A percentile compares a stretch with the other conserved stretches of the same genome.
These are phyloP conservation scores for Formica aserva DNA, from an alignment of 2,888 invertebrate genomes.

Conservation along the genomic window DNA sequence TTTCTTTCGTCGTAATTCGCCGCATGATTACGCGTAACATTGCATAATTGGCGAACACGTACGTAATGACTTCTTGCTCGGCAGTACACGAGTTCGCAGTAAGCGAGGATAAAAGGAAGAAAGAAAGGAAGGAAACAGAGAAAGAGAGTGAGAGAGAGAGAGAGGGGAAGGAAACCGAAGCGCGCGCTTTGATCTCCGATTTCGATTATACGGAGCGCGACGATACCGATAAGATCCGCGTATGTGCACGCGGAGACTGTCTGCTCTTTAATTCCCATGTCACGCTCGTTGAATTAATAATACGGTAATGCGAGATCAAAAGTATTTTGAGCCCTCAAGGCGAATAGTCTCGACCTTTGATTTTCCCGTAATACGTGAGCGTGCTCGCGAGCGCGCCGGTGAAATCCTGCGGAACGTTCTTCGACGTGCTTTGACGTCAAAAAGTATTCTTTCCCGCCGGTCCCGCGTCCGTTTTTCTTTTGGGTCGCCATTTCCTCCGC, in stretches of 20 bases:
- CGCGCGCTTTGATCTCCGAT: conserved; percentile 55
- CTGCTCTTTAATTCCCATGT: conserved; percentile 57
- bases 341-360: conserved; percentile 58
- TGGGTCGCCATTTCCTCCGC: conserved; percentile 64
- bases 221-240: conserved; percentile 56
- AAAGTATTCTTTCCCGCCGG: conserved; percentile 64
- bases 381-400: conserved; percentile 42
- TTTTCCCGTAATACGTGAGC: conserved; percentile 50
- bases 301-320: conserved; percentile 59
- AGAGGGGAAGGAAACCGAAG: conserved; percentile 34
- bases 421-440: conserved; percentile 70
- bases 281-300: conserved; percentile 59
- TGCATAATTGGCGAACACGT: conserved; percentile 47
- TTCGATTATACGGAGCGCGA: conserved; percentile 56
- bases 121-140: neutral
- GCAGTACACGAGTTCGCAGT: conserved; percentile 1
- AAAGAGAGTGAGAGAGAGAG: neutral
- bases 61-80: conserved; percentile 44
- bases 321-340: conserved; percentile 60
- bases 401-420: conserved; percentile 61
- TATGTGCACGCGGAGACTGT: conserved; percentile 53
- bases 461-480: conserved; percentile 36
- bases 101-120: conserved; percentile 23
- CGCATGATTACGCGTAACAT: conserved; percentile 49
- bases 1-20: conserved; percentile 29